Evolutionary conservation across 2,113 vertebrate species (phyloP).

Genomic region (Albula goreensis): DNA sequence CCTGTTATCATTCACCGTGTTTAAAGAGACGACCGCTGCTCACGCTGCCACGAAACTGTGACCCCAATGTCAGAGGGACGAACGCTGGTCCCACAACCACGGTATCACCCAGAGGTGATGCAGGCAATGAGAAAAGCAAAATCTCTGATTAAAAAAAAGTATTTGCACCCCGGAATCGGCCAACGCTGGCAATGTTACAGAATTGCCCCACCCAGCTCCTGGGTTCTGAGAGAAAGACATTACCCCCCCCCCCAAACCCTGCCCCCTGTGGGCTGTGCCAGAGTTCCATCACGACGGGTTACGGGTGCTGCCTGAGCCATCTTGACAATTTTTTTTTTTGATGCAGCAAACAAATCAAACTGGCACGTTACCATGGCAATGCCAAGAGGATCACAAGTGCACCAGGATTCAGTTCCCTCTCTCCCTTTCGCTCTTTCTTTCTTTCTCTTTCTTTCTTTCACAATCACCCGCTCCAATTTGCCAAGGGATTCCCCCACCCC

Average conservation of each 20-base stretch:
- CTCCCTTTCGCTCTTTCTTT: constrained; percentile 31
- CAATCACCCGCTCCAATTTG: constrained; percentile 38
- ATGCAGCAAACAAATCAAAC: constrained; percentile 25
- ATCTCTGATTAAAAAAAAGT: too few species aligned
- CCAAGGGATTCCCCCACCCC: constrained; percentile 16
- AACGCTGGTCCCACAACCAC: too few species aligned
- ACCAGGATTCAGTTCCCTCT: constrained; percentile 39
- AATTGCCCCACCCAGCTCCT: not conserved
- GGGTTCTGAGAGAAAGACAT: not conserved
- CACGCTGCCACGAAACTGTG: too few species aligned
- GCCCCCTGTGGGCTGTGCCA: not conserved
- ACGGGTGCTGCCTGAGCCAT: not conserved
- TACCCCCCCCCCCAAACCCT: too few species aligned
- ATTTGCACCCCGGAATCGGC: too few species aligned
- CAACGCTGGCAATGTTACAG: too few species aligned
- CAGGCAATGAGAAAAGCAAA: too few species aligned
- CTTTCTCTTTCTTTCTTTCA: constrained; percentile 31
- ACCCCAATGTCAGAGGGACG: too few species aligned
- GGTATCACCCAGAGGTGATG: too few species aligned
- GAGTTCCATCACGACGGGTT: not conserved
- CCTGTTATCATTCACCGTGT: too few species aligned
- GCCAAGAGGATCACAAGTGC: constrained; percentile 34
- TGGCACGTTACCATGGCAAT: constrained; percentile 37
- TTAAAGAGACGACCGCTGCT: too few species aligned
- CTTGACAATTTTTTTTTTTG: constrained; percentile 22